These are phyloP conservation scores for Mionectes macconnelli DNA, from an alignment of 2,113 vertebrate species.

Conservation along the genomic window DNA sequence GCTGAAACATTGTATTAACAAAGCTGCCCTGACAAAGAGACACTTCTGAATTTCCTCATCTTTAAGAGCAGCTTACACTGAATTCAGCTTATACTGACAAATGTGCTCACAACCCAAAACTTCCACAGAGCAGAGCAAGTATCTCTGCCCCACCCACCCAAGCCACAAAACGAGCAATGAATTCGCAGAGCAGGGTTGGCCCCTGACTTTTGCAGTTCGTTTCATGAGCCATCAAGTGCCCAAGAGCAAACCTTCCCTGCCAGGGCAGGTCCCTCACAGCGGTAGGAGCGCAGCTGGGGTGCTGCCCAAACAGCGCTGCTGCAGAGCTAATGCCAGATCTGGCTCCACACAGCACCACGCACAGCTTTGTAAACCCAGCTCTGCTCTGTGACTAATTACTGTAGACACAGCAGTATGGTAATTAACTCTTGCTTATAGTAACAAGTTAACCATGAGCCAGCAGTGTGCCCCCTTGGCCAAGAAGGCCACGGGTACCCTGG, in stretches of 20 bases:
- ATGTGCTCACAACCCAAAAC: background rate
- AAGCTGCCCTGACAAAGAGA: background rate
- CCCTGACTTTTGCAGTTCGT: background rate
- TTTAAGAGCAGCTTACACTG: background rate
- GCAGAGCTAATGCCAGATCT: background rate
- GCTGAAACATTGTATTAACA: background rate
- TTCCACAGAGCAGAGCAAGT: accelerated
- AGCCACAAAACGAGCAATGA: background rate
- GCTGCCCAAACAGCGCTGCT: background rate
- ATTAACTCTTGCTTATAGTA: background rate
- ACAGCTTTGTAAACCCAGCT: background rate
- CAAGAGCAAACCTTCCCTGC: background rate
- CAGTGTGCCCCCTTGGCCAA: background rate
- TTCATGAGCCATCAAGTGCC: background rate
- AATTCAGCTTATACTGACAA: background rate
- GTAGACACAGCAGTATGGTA: background rate
- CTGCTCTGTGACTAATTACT: background rate
- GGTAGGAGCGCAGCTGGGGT: accelerated
- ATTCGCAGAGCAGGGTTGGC: background rate
- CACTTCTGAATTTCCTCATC: background rate
- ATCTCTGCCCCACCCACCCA: background rate
- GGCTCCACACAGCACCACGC: too few species aligned
- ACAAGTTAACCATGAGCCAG: background rate
- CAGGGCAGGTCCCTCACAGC: background rate
- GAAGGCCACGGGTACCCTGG: background rate